phyloP scores from a whole-genome alignment of 2,888 invertebrate genomes.

The Tetropium fuscum region DNA sequence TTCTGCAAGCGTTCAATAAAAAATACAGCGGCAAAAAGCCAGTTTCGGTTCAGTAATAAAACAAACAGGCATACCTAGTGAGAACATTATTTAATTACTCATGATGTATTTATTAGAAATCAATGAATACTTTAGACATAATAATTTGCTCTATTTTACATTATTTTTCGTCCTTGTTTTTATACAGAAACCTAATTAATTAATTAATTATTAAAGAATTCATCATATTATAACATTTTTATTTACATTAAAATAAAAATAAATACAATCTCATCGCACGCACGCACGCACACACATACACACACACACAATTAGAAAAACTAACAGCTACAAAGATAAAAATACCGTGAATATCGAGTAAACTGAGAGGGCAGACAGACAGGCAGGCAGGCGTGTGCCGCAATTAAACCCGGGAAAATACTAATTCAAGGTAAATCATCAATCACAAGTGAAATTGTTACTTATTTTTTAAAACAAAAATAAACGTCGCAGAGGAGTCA shows the following conservation, averaged over 20 bases:
- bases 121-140: slow-evolving; percentile 29
- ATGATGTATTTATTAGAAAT: slow-evolving; percentile 3
- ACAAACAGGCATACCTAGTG: not conserved
- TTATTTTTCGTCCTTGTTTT: slow-evolving; percentile 24
- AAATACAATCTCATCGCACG: slow-evolving; percentile 45
- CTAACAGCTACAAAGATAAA: slow-evolving; percentile 27
- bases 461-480: not conserved
- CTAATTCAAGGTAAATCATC: slow-evolving; percentile 9
- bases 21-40: too few species aligned
- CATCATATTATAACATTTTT: slow-evolving; percentile 34
- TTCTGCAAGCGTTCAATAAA: too few species aligned
- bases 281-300: too few species aligned
- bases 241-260: slow-evolving; percentile 43
- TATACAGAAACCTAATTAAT: slow-evolving; percentile 38
- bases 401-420: slow-evolving; percentile 7
- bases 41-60: not conserved
- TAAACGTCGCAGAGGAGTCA: slow-evolving; percentile 2
- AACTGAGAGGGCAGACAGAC: too few species aligned
- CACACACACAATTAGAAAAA: too few species aligned
- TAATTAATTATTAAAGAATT: too few species aligned
- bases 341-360: slow-evolving; percentile 14
- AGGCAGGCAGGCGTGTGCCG: not conserved
- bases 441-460: slow-evolving; percentile 19
- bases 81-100: slow-evolving; percentile 22
- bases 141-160: slow-evolving; percentile 37